A percentile compares a stretch with the other conserved stretches of the same genome.
phyloP scores from a whole-genome alignment of 2,113 vertebrate species.

The Setophaga coronata region DNA sequence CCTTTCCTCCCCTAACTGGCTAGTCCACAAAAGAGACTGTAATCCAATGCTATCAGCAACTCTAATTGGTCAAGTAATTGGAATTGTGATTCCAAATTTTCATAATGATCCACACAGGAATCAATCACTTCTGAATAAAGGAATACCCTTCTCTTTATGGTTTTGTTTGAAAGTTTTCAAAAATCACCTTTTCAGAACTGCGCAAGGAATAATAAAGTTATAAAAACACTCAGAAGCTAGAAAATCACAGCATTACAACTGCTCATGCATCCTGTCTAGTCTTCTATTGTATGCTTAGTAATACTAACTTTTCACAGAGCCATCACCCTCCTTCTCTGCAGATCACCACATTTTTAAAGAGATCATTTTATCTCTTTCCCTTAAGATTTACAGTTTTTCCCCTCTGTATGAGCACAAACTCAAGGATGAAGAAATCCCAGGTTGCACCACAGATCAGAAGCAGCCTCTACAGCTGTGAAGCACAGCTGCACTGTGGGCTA shows the following conservation, averaged over 20 bases:
- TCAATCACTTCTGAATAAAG: neutral
- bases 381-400: neutral
- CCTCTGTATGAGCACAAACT: neutral
- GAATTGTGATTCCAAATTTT: neutral
- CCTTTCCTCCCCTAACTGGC: neutral
- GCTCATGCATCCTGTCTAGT: neutral
- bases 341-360: neutral
- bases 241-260: neutral
- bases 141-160: neutral
- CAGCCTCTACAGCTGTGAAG: neutral
- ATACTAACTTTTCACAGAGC: neutral
- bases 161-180: neutral
- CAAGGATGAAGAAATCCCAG: neutral
- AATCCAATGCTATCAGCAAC: neutral
- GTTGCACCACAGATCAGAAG: neutral
- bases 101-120: neutral
- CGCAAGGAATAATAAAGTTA: accelerated
- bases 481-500: neutral
- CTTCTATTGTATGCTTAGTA: neutral
- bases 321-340: neutral
- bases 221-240: neutral
- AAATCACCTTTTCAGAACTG: neutral
- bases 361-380: neutral
- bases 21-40: neutral
- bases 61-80: neutral